Base-by-base conservation (phyloP, 2,888 invertebrate genomes). In the Diaphora mendica region DNA sequence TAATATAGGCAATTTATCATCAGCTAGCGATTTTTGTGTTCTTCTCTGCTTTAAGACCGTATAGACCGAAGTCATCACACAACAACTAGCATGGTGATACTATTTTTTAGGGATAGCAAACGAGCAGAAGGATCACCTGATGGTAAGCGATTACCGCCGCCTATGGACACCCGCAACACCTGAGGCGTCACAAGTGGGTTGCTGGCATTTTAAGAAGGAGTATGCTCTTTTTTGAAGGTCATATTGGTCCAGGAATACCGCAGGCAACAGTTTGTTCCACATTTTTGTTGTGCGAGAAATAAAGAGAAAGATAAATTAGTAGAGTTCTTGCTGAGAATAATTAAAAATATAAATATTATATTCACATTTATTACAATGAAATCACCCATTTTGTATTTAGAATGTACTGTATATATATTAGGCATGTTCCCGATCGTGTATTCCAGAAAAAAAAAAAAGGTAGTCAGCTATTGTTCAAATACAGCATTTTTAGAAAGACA, bases 341-440 rank as follows among this genome's bases (percentile, higher is more conserved):
- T 4, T 26, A 59, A n/a, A 59, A 59, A 3, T 35, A 35, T 15
- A 59, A 59, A 59, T 15, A 26, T 55, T n/a, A 13, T n/a, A n/a
- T 8, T n/a, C 55, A 11, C 23, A 23, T n/a, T 4, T 55, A 55
- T 9, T 8, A 11, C 3, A n/a, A n/a, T 55, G n/a, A 11, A 55
- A 55, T n/a, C 5, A 8, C 0, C 55, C 11, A 55, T 55, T n/a
- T n/a, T 55, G 3, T 55, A n/a, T n/a, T n/a, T 55, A 9, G n/a
- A n/a, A 55, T 55, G 20, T 64, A 15, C 15, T 30, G 3, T 13
- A 42, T 2, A 42, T 62, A 72, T 73, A 68, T 64, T 71, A 68
- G 76, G 30, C 66, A 72, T 44, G 15, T 73, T 48, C 75, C 71
- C 64, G 68, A 65, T 78, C 75, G 71, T 71, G n/a, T 55, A 62